These are phyloP conservation scores for Batillaria attramentaria DNA, from an alignment of 1,140 invertebrate genomes.

Conservation along the genomic window DNA sequence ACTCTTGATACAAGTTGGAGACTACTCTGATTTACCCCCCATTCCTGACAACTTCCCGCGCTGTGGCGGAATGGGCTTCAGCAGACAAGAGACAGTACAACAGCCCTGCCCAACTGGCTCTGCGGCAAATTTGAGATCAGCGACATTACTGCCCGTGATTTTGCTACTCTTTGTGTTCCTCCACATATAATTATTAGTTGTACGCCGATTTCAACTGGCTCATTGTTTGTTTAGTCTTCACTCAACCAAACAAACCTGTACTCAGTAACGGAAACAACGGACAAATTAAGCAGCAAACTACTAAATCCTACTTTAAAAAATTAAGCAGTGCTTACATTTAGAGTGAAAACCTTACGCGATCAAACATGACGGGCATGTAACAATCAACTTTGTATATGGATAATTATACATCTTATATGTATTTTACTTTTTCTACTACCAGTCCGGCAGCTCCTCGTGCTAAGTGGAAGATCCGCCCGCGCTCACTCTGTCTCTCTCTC, in stretches of 20 bases:
- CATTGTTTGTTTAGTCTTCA: too few relatives aligned
- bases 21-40: slow-evolving; percentile 23
- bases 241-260: too few relatives aligned
- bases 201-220: too few relatives aligned
- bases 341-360: background rate
- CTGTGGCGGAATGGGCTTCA: slow-evolving; percentile 30
- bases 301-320: too few relatives aligned
- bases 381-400: background rate
- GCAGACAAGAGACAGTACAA: background rate
- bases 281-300: too few relatives aligned
- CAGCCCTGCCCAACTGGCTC: background rate
- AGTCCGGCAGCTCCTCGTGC: too few relatives aligned
- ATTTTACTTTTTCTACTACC: too few relatives aligned
- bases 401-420: background rate
- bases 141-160: too few relatives aligned
- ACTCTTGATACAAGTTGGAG: slow-evolving; percentile 27
- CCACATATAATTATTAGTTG: too few relatives aligned
- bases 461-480: background rate
- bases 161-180: background rate
- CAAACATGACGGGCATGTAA: background rate
- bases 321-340: too few relatives aligned
- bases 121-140: background rate
- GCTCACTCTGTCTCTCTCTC: slow-evolving; percentile 29
- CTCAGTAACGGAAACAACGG: too few relatives aligned
- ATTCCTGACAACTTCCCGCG: slow-evolving; percentile 12